Evolutionary conservation across 1,140 invertebrate genomes (phyloP).

Genomic region (Bombus consobrinus): DNA sequence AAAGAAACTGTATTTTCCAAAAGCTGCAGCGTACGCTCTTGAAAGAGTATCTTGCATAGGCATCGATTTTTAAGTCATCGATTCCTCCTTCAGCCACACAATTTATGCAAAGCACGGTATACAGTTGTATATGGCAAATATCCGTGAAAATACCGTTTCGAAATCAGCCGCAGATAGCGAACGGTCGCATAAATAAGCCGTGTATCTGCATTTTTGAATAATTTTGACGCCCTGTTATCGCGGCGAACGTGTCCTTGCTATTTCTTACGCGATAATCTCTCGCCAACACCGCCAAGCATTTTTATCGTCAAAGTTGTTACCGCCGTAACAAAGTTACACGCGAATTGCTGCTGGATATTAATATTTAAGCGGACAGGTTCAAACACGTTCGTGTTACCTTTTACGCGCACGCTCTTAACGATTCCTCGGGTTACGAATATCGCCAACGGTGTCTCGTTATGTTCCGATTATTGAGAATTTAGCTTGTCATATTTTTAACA

Average conservation of each 20-base stretch:
- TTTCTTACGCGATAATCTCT: not conserved
- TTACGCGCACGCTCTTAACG: too few species aligned
- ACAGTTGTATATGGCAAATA: not conserved
- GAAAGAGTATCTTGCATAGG: not conserved
- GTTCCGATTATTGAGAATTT: not conserved
- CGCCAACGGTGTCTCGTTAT: not conserved
- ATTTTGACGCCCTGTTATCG: not conserved
- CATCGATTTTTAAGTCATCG: not conserved
- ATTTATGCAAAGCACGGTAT: not conserved
- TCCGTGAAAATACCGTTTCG: not conserved
- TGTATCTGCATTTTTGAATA: not conserved
- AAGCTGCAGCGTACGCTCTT: too few species aligned
- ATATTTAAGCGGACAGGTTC: not conserved
- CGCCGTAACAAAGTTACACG: not conserved
- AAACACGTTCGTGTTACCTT: not conserved
- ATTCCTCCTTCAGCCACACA: not conserved
- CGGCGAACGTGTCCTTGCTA: not conserved
- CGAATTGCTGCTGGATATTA: not conserved
- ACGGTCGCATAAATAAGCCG: not conserved
- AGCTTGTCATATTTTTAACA: too few species aligned
- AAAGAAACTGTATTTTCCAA: too few species aligned
- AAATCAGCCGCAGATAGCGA: not conserved
- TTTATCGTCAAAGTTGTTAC: constrained; percentile 4
- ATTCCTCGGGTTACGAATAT: not conserved
- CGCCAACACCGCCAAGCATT: not conserved